Conservation (phyloP, 1,140 invertebrate species). For the Nymphalis io region DNA sequence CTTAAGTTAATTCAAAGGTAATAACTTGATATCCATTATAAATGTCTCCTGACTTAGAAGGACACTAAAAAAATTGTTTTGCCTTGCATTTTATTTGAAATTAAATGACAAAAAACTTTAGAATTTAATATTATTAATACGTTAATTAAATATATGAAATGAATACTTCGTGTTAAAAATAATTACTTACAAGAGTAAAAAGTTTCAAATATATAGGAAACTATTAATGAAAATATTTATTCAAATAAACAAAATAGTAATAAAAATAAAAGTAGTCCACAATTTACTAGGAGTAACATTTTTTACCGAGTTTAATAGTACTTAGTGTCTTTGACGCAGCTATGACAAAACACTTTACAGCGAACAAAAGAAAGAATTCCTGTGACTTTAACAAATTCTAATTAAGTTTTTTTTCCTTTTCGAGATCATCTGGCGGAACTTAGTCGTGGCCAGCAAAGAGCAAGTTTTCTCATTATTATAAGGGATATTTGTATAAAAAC, state of each 20-base stretch:
- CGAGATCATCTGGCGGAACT: conserved; percentile 66
- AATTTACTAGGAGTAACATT: conserved; percentile 19
- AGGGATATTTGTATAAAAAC: conserved; percentile 76
- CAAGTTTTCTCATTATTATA: conserved; percentile 78
- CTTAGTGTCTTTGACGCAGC: conserved; percentile 26
- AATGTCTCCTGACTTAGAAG: background rate
- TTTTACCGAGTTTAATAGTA: conserved; percentile 27
- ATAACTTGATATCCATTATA: conserved; percentile 11
- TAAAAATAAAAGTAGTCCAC: conserved; percentile 11
- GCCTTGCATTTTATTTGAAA: no score
- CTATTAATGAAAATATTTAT: background rate
- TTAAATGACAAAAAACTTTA: no score
- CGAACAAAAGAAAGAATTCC: conserved; percentile 37
- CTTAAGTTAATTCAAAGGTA: conserved; percentile 8
- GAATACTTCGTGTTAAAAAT: no score
- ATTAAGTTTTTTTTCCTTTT: conserved; percentile 64
- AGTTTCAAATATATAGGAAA: no score
- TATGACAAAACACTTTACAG: conserved; percentile 36
- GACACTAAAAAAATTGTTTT: no score
- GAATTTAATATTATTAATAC: no score
- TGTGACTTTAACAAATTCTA: conserved; percentile 58
- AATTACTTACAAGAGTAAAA: no score
- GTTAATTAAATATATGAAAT: no score
- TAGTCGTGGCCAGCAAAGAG: conserved; percentile 54
- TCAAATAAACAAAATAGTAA: background rate